Conservation (phyloP, 2,888 invertebrate species). For the Liopterus haemorrhoidalis region DNA sequence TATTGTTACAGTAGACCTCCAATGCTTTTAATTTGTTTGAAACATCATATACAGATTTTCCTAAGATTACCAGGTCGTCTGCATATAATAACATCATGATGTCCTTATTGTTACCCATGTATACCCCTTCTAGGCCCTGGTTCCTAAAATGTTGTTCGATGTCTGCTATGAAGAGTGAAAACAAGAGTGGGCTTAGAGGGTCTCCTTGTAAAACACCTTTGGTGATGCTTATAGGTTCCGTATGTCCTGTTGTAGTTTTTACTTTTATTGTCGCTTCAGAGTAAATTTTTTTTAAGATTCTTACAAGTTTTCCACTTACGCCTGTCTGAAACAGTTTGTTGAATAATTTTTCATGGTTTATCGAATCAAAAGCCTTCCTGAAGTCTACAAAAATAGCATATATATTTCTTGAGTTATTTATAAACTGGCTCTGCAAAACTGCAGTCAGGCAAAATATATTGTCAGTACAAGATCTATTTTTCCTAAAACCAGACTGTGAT, state of each 20-base stretch:
- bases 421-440: neutral
- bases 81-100: conserved; percentile 7
- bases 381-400: conserved; percentile 12
- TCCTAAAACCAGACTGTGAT: conserved; percentile 8
- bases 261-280: conserved; percentile 5
- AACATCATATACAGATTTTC: neutral
- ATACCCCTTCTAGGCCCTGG: neutral
- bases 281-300: conserved; percentile 9
- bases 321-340: conserved; percentile 6
- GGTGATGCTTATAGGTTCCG: conserved; percentile 2
- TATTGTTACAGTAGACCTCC: conserved; percentile 7
- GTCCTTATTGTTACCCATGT: conserved; percentile 5
- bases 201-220: conserved; percentile 15
- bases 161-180: conserved; percentile 9
- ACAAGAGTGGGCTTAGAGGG: conserved; percentile 8
- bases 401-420: conserved; percentile 11
- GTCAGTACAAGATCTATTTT: conserved; percentile 7
- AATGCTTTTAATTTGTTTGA: conserved; percentile 1
- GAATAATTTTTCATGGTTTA: conserved; percentile 7
- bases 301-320: conserved; percentile 8
- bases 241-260: neutral
- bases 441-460: conserved; percentile 5
- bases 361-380: conserved; percentile 6
- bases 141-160: conserved; percentile 1
- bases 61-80: conserved; percentile 9